Base-by-base conservation (phyloP, 2,113 vertebrate genomes). In the Chloebia gouldiae region DNA sequence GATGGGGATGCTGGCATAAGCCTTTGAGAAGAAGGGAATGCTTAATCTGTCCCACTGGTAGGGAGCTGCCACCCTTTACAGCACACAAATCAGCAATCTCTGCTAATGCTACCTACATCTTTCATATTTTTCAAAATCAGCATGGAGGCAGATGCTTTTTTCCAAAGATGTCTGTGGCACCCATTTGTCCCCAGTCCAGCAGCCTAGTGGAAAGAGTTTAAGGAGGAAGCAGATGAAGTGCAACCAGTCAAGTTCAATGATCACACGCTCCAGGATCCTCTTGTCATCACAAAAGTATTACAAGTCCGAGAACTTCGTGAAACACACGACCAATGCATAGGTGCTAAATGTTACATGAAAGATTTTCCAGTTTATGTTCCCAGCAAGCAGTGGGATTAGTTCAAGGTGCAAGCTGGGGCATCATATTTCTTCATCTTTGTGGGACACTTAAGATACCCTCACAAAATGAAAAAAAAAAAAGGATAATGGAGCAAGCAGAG, bases 321-420 rank as follows among this genome's bases (percentile, higher is more conserved):
- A 92, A 20, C 19, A 28, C 33, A 31, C 1, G 19, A 45, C 2
- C 27, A 68, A 9, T n/a, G 37, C 27, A 37, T 11, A 20, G 18
- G 33, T 39, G 20, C 28, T 85, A 9, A 71, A 12, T 22, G 21
- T 7, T 28, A 33, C 15, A 12, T 25, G 63, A 40, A 63, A 22
- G 25, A 56, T 57, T 77, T 89, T 63, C 7, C 42, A 51, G n/a
- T 37, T 81, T 56, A 30, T 44, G 6, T 25, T 24, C 11, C 19
- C 35, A 35, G 37, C 0, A 0, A 50, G 16, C 8, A 54, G 14
- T 2, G 31, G 15, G 15, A 61, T 56, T 61, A 81, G 30, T 31
- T 44, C 25, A 25, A 25, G 13, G 14, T 51, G 12, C 4, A 21
- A 61, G 5, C 2, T 68, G 33, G 47, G 19, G 7, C 37, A 51